Percentiles rank a stretch among this genome's conserved stretches.
Evolutionary conservation across 2,113 vertebrate species (phyloP).

Genomic region (Oncorhynchus masou): DNA sequence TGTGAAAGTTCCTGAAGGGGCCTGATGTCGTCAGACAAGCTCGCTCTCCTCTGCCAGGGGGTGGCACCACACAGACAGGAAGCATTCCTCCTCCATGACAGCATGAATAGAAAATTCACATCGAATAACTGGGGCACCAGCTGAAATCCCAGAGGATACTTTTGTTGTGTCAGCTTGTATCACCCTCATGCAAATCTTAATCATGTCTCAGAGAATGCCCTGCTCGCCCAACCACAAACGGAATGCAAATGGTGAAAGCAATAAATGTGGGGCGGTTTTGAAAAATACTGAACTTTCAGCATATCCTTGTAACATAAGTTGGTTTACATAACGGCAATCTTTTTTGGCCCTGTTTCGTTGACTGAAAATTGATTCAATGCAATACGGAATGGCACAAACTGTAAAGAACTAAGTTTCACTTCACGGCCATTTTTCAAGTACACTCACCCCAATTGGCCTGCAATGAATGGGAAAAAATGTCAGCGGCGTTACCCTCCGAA

Average conservation of each 20-base stretch:
- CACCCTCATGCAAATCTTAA: not conserved
- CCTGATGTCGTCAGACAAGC: slow-evolving; percentile 20
- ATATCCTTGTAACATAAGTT: not conserved
- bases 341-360: not conserved
- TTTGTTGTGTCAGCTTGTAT: slow-evolving; percentile 24
- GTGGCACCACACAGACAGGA: slow-evolving; percentile 16
- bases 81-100: slow-evolving; percentile 30
- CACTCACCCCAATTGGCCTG: slow-evolving; percentile 39
- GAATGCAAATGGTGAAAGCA: no score
- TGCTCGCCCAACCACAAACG: slow-evolving; percentile 19
- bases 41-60: slow-evolving; percentile 13
- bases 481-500: slow-evolving; percentile 20
- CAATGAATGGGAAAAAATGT: slow-evolving; percentile 64
- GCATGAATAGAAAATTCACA: slow-evolving; percentile 44
- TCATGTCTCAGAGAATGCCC: not conserved
- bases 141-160: slow-evolving; percentile 8
- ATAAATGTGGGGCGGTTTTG: no score
- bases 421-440: not conserved
- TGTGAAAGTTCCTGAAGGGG: not conserved
- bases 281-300: no score
- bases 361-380: not conserved
- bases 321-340: slow-evolving; percentile 11
- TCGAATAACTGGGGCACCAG: slow-evolving; percentile 28
- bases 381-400: not conserved
- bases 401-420: slow-evolving; percentile 1